Percentiles rank a stretch among this genome's conserved stretches.
Evolutionary conservation across 2,888 invertebrate genomes (phyloP).

Genomic region (Pachycephus smyrnensis): DNA sequence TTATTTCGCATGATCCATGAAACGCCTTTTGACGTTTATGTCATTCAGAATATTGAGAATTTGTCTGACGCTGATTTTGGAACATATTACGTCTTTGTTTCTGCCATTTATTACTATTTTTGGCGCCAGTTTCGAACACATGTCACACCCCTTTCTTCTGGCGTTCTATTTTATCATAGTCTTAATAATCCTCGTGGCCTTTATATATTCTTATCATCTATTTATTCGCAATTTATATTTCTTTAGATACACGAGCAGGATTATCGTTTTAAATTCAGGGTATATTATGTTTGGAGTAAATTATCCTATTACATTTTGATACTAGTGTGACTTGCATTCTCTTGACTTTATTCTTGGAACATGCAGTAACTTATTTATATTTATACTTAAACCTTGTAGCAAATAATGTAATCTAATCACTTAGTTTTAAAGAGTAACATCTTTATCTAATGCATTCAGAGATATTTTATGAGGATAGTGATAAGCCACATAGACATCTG

Average conservation of each 20-base stretch:
- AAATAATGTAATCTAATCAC: background rate
- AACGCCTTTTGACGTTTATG: background rate
- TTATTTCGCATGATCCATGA: background rate
- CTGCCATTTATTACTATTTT: conserved; percentile 18
- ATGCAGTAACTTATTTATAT: background rate
- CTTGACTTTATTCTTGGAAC: background rate
- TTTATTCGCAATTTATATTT: background rate
- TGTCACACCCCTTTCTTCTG: conserved; percentile 47
- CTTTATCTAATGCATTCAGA: background rate
- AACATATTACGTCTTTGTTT: background rate
- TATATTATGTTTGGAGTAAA: background rate
- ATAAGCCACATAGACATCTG: background rate
- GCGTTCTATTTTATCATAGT: background rate
- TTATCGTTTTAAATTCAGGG: background rate
- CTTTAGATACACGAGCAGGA: background rate
- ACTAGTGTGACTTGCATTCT: background rate
- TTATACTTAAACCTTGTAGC: background rate
- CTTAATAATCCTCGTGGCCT: background rate
- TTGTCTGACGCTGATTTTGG: background rate
- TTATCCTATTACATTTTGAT: background rate
- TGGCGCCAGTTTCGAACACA: conserved; percentile 48
- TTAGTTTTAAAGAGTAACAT: background rate
- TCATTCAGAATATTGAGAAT: background rate
- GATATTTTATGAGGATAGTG: background rate
- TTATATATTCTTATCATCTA: background rate